Conservation (phyloP, 2,797 vertebrate genomes). For the Epinephelus coioides region DNA sequence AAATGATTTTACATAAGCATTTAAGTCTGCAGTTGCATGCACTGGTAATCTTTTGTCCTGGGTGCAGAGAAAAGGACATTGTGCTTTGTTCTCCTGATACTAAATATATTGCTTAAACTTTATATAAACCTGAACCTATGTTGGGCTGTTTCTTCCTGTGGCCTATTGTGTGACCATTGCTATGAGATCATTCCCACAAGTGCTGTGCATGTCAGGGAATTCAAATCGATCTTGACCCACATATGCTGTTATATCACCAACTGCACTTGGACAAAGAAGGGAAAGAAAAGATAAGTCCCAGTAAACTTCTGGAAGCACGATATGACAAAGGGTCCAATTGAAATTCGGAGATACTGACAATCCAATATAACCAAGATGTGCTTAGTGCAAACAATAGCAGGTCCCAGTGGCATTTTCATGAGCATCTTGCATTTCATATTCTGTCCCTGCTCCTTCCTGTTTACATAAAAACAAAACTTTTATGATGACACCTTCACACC, state of each 20-base stretch:
- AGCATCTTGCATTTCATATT: not conserved
- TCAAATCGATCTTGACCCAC: slow-evolving; percentile 68
- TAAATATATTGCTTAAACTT: slow-evolving; percentile 23
- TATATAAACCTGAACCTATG: not conserved
- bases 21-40: slow-evolving; percentile 7
- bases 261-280: slow-evolving; percentile 49
- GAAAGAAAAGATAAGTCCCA: slow-evolving; percentile 31
- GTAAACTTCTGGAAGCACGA: slow-evolving; percentile 11
- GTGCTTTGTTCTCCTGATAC: slow-evolving; percentile 11
- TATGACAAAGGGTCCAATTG: not conserved
- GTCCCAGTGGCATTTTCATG: not conserved
- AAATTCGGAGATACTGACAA: not conserved
- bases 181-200: slow-evolving; percentile 29
- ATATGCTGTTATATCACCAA: slow-evolving; percentile 72
- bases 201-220: slow-evolving; percentile 34
- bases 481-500: not conserved
- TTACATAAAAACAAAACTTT: not conserved
- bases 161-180: slow-evolving; percentile 16
- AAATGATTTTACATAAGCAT: not conserved
- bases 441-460: not conserved
- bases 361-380: not conserved
- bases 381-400: not conserved
- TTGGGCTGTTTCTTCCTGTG: not conserved
- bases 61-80: not conserved
- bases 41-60: not conserved